phyloP scores from a whole-genome alignment of 2,797 vertebrate species.

The Podarcis lilfordi region DNA sequence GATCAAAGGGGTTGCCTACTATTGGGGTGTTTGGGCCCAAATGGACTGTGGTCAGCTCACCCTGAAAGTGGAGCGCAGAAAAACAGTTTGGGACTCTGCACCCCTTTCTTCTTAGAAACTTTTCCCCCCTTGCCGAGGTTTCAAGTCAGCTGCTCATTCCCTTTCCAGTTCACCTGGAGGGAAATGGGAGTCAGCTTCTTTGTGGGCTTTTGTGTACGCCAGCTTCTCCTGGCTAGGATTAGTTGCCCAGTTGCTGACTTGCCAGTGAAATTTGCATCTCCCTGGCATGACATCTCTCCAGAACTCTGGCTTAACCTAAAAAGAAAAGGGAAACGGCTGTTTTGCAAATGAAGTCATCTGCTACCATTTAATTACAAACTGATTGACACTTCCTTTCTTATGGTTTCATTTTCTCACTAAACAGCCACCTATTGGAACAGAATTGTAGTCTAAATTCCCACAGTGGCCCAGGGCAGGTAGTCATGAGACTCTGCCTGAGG shows the following conservation, averaged over 20 bases:
- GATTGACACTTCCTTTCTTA: conserved; percentile 39
- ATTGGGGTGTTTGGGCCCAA: not conserved
- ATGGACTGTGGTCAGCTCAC: not conserved
- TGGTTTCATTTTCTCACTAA: conserved; percentile 39
- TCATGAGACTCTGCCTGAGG: not conserved
- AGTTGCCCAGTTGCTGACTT: not conserved
- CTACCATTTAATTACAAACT: conserved; percentile 50
- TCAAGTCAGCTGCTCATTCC: not conserved
- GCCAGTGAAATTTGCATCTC: not conserved
- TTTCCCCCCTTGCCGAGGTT: not conserved
- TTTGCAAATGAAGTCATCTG: not conserved
- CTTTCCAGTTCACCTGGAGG: not conserved
- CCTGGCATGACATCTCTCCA: conserved; percentile 1
- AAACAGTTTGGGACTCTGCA: not conserved
- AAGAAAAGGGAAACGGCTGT: not conserved
- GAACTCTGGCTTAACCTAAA: not conserved
- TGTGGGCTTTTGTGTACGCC: not conserved
- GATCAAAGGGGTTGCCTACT: conserved; percentile 11
- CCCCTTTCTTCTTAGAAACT: not conserved
- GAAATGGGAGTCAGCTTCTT: not conserved
- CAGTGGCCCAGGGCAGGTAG: not conserved
- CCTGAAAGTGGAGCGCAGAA: not conserved
- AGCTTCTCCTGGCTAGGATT: not conserved
- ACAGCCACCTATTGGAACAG: conserved; percentile 32
- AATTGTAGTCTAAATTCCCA: not conserved